phyloP scores from a whole-genome alignment of 2,888 invertebrate genomes.

The Thera obeliscata region DNA sequence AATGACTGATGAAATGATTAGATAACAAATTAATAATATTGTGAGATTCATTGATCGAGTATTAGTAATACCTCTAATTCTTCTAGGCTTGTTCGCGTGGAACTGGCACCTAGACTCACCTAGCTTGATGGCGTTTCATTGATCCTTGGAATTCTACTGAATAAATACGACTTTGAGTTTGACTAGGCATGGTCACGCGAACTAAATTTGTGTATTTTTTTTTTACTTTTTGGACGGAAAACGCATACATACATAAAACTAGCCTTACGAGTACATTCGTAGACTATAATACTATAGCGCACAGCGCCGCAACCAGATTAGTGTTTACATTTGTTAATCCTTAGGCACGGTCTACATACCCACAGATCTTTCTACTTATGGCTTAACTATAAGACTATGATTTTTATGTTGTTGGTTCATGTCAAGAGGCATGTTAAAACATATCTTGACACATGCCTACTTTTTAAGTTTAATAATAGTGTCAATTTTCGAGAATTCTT shows the following conservation, averaged over 20 bases:
- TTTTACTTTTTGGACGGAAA: not conserved
- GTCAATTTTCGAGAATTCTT: not conserved
- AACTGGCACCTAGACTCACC: no score
- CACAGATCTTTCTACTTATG: not conserved
- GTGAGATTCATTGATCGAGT: no score
- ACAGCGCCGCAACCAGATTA: slow-evolving; percentile 32
- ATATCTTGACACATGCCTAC: not conserved
- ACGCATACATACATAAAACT: slow-evolving; percentile 22
- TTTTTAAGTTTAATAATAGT: not conserved
- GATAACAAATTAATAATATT: no score
- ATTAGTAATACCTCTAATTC: no score
- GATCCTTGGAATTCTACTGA: no score
- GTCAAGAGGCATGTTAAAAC: not conserved
- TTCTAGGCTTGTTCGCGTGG: no score
- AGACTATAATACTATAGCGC: slow-evolving; percentile 33
- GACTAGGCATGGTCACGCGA: no score
- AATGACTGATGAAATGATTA: no score
- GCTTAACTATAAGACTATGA: no score
- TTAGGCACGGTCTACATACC: not conserved
- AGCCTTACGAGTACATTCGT: slow-evolving; percentile 15
- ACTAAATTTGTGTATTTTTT: no score
- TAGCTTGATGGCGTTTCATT: no score
- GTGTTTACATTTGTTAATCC: slow-evolving; percentile 22
- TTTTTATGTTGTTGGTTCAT: not conserved
- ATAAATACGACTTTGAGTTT: no score